Evolutionary conservation across 1,140 invertebrate genomes (phyloP).

Genomic region (Pseudomyrmex cubaensis): DNA sequence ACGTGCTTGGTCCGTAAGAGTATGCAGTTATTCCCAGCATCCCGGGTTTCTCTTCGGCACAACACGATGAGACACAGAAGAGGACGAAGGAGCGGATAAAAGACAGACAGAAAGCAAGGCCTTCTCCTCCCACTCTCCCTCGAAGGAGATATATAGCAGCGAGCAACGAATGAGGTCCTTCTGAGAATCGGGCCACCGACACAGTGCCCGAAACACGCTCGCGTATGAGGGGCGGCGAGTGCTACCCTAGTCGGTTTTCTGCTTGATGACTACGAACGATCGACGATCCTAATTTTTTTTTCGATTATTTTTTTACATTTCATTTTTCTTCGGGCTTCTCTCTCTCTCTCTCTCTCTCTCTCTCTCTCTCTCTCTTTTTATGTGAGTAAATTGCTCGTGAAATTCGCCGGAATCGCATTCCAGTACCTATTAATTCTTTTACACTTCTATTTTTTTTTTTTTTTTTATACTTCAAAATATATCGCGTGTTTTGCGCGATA

Average conservation of each 20-base stretch:
- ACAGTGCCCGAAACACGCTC: conserved; percentile 76
- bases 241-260: conserved; percentile 76
- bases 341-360: background rate
- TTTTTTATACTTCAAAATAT: conserved; percentile 27
- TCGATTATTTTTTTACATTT: conserved; percentile 31
- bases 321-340: background rate
- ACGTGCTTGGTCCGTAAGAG: conserved; percentile 70
- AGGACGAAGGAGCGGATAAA: conserved; percentile 51
- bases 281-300: conserved; percentile 35
- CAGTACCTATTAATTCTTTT: conserved; percentile 60
- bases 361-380: background rate
- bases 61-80: conserved; percentile 47
- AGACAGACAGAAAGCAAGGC: conserved; percentile 35
- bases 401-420: conserved; percentile 56
- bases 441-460: conserved; percentile 40
- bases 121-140: conserved; percentile 7
- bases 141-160: conserved; percentile 75
- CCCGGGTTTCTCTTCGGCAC: conserved; percentile 66
- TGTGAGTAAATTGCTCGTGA: conserved; percentile 56
- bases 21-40: conserved; percentile 75
- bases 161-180: conserved; percentile 85
- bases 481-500: conserved; percentile 1
- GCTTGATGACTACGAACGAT: conserved; percentile 67
- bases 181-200: conserved; percentile 85
- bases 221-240: conserved; percentile 79